Percentiles rank a stretch among this genome's conserved stretches.
phyloP scores from a whole-genome alignment of 1,140 invertebrate genomes.

The Hyles vespertilio region DNA sequence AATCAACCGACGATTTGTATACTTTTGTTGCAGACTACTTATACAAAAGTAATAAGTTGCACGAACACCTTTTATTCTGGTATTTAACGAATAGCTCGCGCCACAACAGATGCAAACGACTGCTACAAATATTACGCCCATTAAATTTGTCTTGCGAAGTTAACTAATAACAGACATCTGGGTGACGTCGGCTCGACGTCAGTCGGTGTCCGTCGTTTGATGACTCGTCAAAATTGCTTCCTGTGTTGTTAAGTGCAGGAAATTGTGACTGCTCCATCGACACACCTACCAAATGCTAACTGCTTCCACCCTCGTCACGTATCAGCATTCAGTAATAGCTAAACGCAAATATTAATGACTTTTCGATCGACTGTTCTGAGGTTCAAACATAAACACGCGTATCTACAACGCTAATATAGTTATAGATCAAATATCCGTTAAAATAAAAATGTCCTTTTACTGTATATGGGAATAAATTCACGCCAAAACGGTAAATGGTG shows the following conservation, averaged over 20 bases:
- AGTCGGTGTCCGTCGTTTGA: conserved; percentile 66
- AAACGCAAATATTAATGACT: no score
- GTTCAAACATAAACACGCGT: neutral
- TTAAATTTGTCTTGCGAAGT: neutral
- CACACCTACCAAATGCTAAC: conserved; percentile 61
- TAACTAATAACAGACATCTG: conserved; percentile 40
- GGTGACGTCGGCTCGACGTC: conserved; percentile 39
- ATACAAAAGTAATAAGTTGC: conserved; percentile 39
- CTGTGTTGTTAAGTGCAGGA: conserved; percentile 74
- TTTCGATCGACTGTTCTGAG: neutral
- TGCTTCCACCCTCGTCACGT: conserved; percentile 28
- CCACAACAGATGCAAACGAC: neutral
- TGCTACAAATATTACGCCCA: neutral
- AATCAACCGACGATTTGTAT: conserved; percentile 59
- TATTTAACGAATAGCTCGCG: neutral
- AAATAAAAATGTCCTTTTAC: conserved; percentile 32
- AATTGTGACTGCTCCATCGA: conserved; percentile 69
- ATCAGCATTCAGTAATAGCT: no score
- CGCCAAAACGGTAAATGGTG: conserved; percentile 48
- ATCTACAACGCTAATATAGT: neutral
- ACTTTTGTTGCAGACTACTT: conserved; percentile 53
- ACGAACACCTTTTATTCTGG: conserved; percentile 22
- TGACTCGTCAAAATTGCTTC: conserved; percentile 73
- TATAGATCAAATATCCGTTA: conserved; percentile 1
- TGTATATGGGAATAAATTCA: conserved; percentile 47